Conservation (phyloP, 2,113 vertebrate genomes). For the Gnathonemus longibarbis region DNA sequence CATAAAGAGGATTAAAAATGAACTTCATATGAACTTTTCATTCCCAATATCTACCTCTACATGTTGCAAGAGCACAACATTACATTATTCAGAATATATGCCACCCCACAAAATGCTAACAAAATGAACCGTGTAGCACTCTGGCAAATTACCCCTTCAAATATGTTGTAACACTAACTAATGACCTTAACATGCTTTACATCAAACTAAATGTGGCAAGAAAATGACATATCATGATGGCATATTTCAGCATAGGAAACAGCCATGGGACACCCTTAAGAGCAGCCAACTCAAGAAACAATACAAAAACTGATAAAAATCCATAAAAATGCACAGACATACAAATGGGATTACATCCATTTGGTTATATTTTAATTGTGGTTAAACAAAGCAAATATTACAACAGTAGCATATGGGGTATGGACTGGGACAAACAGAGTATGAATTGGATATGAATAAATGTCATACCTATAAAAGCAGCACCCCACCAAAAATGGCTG, state of each 20-base stretch:
- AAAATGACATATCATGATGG: conserved; percentile 56
- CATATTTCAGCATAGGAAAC: conserved; percentile 47
- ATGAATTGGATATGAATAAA: not conserved
- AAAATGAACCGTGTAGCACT: conserved; percentile 8
- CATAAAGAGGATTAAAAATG: conserved; percentile 8
- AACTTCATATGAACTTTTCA: not conserved
- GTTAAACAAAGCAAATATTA: conserved; percentile 26
- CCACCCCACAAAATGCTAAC: conserved; percentile 14
- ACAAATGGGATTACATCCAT: not conserved
- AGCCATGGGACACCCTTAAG: conserved; percentile 44
- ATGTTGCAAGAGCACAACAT: conserved; percentile 23
- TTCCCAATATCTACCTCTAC: conserved; percentile 5
- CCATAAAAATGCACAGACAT: not conserved
- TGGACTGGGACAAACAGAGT: not conserved
- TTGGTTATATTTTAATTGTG: conserved; percentile 22
- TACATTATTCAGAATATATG: conserved; percentile 26
- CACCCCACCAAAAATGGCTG: not conserved
- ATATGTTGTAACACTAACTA: conserved; percentile 39
- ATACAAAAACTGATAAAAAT: conserved; percentile 18
- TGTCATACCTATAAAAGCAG: not conserved
- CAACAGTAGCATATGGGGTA: not conserved
- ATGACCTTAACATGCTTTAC: conserved; percentile 57
- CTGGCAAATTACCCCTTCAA: conserved; percentile 39
- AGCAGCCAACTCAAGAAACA: conserved; percentile 34
- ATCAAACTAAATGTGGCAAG: conserved; percentile 27